A percentile compares a stretch with the other conserved stretches of the same genome.
These are phyloP conservation scores for Onychostoma macrolepis DNA, from an alignment of 2,113 vertebrate genomes.

Conservation along the genomic window DNA sequence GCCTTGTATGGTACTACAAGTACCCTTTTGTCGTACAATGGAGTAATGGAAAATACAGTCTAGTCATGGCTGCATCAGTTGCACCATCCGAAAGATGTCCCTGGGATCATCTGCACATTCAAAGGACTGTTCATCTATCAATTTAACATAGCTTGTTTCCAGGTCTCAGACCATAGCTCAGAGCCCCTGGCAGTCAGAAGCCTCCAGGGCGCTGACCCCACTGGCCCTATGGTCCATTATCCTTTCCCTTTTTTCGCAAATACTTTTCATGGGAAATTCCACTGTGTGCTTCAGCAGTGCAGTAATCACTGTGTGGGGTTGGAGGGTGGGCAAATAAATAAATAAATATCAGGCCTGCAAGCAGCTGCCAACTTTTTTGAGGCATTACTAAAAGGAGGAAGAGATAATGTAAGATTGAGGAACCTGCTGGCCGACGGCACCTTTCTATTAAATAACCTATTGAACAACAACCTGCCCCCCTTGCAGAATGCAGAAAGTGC, in stretches of 20 bases:
- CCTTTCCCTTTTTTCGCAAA: conserved; percentile 35
- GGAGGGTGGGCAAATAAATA: too few species aligned
- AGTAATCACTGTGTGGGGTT: too few species aligned
- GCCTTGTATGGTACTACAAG: too few species aligned
- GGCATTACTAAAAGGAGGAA: not conserved
- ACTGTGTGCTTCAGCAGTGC: conserved; percentile 32
- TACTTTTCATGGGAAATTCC: conserved; percentile 42
- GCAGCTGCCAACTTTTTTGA: conserved; percentile 56
- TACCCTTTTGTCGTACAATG: not conserved
- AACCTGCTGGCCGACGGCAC: too few species aligned
- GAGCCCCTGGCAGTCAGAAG: not conserved
- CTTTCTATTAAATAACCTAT: too few species aligned
- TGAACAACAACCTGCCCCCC: conserved; percentile 70
- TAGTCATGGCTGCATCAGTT: not conserved
- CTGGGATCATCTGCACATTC: not conserved
- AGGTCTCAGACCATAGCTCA: not conserved
- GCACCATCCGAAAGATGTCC: not conserved
- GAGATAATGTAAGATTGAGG: too few species aligned
- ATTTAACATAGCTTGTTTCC: not conserved
- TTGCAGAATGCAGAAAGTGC: conserved; percentile 61
- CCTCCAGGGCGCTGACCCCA: not conserved
- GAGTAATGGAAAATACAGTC: not conserved
- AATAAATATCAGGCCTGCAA: too few species aligned
- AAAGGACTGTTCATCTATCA: not conserved
- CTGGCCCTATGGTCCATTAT: conserved; percentile 33